Evolutionary conservation across 2,888 invertebrate species (phyloP), one percentile per base, ranked within the genome.

Genomic region (Volucella zonaria): DNA sequence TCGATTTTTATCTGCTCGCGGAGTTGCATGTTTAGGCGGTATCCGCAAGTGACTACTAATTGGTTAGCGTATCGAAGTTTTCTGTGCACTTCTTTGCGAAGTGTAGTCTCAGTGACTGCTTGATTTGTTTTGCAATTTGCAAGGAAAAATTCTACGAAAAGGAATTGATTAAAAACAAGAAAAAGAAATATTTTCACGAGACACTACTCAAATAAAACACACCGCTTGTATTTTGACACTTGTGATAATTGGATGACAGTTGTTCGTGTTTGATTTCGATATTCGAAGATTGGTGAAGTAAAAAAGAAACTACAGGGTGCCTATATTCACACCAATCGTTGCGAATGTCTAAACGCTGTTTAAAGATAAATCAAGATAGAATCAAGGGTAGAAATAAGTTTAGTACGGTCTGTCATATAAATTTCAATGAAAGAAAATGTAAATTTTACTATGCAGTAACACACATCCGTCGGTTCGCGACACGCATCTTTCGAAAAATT

Each of bases 1-100:
- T 92, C 92, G 82, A 92, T 90, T 89, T 92, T 92, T 2, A 92
- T 90, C 67, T 90, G 88, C 80, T 92, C 92, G 23, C 90, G 88
- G 23, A 92, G 89, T n/a, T 91, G 90, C 92, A 92, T 91, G n/a
- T 12, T 62, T 54, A 40, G 14, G 40, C 14, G 47, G 54, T 62
- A 15, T 67, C 9, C 43, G 1, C 23, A 0, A 23, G 6, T 15
- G 11, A 8, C 9, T 58, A 12, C 14, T 31, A 31, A 10, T 14
- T 56, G 12, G 6, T 66, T 51, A 1, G 18, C 8, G 15, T 15
- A 18, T 14, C 0, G 9, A 14, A 23, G 12, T 31, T n/a, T 1
- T 11, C 14, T 15, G 8, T 15, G 3, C 14, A 56, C n/a, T 9
- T 56, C n/a, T 38, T 0, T 11, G 11, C 31, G 31, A 31, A 31